These are phyloP conservation scores for Ploceus nigricollis DNA, from an alignment of 2,113 vertebrate genomes.

Conservation along the genomic window DNA sequence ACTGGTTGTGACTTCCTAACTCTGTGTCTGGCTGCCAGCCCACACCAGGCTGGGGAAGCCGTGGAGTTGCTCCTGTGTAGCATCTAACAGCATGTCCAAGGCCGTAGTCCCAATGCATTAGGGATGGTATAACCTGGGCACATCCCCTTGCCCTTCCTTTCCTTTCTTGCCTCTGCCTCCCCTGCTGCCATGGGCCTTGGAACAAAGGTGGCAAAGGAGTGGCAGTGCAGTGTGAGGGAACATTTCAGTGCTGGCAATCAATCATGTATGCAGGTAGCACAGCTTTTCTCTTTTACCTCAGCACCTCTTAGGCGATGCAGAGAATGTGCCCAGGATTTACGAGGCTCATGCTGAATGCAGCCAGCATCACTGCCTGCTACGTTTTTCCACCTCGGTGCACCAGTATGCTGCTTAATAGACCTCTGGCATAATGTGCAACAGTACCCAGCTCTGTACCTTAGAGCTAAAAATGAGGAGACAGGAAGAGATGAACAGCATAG, in stretches of 20 bases:
- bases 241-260: not conserved
- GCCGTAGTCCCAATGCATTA: not conserved
- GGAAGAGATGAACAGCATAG: conserved; percentile 5
- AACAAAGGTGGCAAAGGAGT: not conserved
- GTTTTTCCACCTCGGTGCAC: conserved; percentile 54
- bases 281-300: conserved; percentile 8
- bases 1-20: not conserved
- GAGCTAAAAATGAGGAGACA: conserved; percentile 39
- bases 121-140: rapidly evolving
- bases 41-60: not conserved
- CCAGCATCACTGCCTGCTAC: conserved; percentile 27
- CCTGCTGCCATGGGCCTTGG: not conserved
- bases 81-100: not conserved
- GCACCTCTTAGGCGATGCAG: not conserved
- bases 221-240: rapidly evolving
- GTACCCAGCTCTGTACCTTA: not conserved
- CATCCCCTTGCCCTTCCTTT: not conserved
- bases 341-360: conserved; percentile 4
- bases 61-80: not conserved
- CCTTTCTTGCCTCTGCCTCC: not conserved
- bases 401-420: conserved; percentile 60
- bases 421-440: conserved; percentile 33
- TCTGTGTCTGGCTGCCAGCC: not conserved
- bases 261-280: not conserved
- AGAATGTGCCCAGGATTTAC: conserved; percentile 14